Evolutionary conservation across 2,113 vertebrate species (phyloP), one percentile per base, ranked within the genome.

Genomic region (Embiotoca jacksoni): DNA sequence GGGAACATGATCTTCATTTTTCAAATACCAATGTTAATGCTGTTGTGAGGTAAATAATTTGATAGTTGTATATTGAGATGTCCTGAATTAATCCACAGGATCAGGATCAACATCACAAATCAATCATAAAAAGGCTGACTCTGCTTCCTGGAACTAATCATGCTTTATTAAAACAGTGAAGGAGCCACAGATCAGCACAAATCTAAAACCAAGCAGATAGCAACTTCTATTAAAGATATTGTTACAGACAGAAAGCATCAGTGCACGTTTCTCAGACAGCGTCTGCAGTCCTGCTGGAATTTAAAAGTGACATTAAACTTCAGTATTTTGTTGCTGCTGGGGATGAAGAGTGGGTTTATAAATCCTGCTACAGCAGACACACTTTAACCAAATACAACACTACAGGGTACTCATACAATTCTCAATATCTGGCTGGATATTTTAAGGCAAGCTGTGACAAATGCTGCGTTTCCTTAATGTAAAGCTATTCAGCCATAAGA

Each of bases 161-260:
- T 62, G 68, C 32, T 63, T 84, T 63, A 64, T 68, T 65, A 16
- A 63, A 64, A 10, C 6, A 37, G 54, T 13, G 14, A 61, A 36
- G 31, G 31, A 55, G 9, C 37, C 3, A n/a, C 57, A 64, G 41
- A 65, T 2, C 31, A 16, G 57, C 63, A 46, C 46, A 56, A 41
- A 60, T 58, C 36, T 0, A n/a, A 16, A 58, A 46, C 68, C 36
- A 35, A 57, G 10, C 36, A 66, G 59, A 23, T 1, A 23, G 23
- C 23, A 23, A 23, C 49, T 75, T 57, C 61, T 57, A 58, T 62
- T 55, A 16, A 73, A 59, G 5, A 73, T 57, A 33, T 9, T 58
- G 8, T 30, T 30, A 41, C 44, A 49, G 72, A 76, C 23, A 41
- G 33, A n/a, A 67, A 46, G 54, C 31, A 46, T 80, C 31, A 31